phyloP scores from a whole-genome alignment of 2,888 invertebrate genomes.

The Cantharis lateralis region DNA sequence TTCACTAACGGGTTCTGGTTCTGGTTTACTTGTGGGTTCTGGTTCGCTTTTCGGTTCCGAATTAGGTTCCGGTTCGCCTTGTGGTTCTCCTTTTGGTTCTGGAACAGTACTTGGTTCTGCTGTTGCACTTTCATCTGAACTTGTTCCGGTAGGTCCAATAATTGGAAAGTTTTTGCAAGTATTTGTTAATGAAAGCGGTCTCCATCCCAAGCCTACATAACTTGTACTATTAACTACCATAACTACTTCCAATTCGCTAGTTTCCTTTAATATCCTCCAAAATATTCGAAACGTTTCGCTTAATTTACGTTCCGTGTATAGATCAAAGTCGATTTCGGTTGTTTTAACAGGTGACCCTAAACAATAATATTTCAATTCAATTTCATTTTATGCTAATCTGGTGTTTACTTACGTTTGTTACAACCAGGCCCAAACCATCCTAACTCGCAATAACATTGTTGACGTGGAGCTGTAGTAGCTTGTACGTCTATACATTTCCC shows the following conservation, averaged over 20 bases:
- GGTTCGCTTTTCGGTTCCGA: conserved; percentile 51
- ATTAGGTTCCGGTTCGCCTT: conserved; percentile 50
- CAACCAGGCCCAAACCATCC: conserved; percentile 90
- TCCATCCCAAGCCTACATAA: conserved; percentile 92
- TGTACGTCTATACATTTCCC: conserved; percentile 84
- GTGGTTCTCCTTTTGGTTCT: conserved; percentile 54
- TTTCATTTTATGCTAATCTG: not conserved
- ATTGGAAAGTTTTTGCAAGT: conserved; percentile 82
- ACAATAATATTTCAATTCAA: conserved; percentile 33
- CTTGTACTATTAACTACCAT: conserved; percentile 87
- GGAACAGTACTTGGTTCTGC: conserved; percentile 51
- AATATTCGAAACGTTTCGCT: conserved; percentile 78
- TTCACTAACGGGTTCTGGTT: conserved; percentile 52
- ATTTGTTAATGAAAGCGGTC: conserved; percentile 75
- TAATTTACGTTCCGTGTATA: conserved; percentile 72
- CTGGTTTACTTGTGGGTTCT: conserved; percentile 40
- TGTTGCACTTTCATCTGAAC: conserved; percentile 43
- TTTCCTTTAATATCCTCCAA: conserved; percentile 83
- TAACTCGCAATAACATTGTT: conserved; percentile 87
- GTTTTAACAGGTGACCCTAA: conserved; percentile 77
- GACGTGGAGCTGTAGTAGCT: conserved; percentile 79
- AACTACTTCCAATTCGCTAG: conserved; percentile 85
- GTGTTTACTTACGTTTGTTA: conserved; percentile 69
- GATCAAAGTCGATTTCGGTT: conserved; percentile 71
- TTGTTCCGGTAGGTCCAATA: conserved; percentile 52